phyloP scores from a whole-genome alignment of 2,888 invertebrate species.

The Chrysomela aeneicollis region DNA sequence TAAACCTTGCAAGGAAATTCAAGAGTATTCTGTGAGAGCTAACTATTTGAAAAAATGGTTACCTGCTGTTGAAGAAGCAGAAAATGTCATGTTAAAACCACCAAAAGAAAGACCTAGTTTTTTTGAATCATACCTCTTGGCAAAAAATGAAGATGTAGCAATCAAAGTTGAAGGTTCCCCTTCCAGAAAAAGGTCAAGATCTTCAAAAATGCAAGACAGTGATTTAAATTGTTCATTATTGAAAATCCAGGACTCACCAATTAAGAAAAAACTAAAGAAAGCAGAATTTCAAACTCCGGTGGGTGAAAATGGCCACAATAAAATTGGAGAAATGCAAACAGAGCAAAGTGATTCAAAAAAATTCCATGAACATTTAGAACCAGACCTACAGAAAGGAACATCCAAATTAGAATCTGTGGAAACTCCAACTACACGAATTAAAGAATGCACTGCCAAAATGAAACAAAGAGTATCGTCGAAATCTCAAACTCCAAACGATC shows the following conservation, averaged over 20 bases:
- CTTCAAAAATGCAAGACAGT: slow-evolving; percentile 4
- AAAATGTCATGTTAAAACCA: slow-evolving; percentile 67
- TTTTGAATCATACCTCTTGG: slow-evolving; percentile 48
- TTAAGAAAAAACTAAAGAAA: slow-evolving; percentile 6
- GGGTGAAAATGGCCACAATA: not conserved
- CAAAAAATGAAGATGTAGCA: not conserved
- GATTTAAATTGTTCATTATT: not conserved
- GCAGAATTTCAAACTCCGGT: not conserved
- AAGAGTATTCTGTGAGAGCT: slow-evolving; percentile 13
- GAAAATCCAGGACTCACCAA: not conserved
- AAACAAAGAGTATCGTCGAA: slow-evolving; percentile 9
- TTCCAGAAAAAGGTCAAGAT: slow-evolving; percentile 16
- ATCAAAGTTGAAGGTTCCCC: not conserved
- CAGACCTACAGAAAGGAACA: slow-evolving; percentile 12
- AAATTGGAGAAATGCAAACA: slow-evolving; percentile 26
- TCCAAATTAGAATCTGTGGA: slow-evolving; percentile 9
- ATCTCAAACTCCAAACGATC: slow-evolving; percentile 8
- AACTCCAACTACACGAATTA: not conserved
- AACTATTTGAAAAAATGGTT: slow-evolving; percentile 65
- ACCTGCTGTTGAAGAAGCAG: slow-evolving; percentile 79
- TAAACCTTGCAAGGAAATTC: slow-evolving; percentile 12
- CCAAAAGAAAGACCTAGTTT: slow-evolving; percentile 67
- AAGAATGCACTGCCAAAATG: slow-evolving; percentile 12
- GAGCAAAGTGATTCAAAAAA: slow-evolving; percentile 25
- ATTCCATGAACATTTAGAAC: not conserved